Evolutionary conservation across 1,140 invertebrate genomes (phyloP).

Genomic region (Tetramorium parvispinum): DNA sequence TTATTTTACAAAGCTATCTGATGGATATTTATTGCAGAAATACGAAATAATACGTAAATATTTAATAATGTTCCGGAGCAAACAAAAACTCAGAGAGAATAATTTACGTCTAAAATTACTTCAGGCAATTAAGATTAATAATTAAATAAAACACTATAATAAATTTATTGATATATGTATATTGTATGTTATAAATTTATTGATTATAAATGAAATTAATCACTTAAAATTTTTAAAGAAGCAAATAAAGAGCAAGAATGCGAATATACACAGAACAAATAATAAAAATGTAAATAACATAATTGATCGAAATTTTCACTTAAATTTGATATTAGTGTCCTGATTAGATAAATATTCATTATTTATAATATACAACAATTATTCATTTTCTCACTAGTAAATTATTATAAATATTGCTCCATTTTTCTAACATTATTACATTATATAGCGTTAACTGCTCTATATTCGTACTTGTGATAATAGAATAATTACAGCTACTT

Average conservation of each 20-base stretch:
- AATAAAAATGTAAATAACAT: not conserved
- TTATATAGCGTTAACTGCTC: not conserved
- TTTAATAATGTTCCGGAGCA: not conserved
- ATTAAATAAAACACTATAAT: not conserved
- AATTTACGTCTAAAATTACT: not conserved
- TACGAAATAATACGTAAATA: conserved; percentile 26
- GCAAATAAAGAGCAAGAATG: not conserved
- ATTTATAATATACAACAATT: not conserved
- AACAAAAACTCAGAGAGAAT: not conserved
- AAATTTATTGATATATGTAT: not conserved
- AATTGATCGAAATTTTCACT: not conserved
- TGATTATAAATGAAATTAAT: not conserved
- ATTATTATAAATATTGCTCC: not conserved
- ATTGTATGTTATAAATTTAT: not conserved
- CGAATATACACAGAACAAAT: not conserved
- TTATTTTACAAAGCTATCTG: not conserved
- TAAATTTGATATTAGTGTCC: not conserved
- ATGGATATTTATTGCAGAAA: not conserved
- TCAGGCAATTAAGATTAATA: not conserved
- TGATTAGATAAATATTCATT: not conserved
- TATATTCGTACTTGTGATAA: not conserved
- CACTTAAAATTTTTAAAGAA: not conserved
- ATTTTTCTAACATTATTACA: not conserved
- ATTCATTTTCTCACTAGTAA: not conserved
- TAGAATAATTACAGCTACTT: not conserved